Conservation (phyloP, 2,113 vertebrate species). For the Petaurus breviceps region DNA sequence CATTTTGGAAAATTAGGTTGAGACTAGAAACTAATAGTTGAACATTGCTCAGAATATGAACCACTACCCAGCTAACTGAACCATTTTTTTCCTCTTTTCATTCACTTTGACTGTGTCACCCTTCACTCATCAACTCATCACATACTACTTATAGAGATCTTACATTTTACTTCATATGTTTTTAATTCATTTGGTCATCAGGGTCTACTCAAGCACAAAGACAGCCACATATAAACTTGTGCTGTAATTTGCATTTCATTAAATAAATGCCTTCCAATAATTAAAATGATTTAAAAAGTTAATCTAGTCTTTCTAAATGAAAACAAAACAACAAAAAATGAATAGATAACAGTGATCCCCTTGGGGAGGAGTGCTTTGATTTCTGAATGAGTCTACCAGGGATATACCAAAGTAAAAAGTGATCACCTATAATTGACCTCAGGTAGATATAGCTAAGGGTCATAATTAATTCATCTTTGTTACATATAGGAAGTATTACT, state of each 20-base stretch:
- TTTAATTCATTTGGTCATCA: neutral
- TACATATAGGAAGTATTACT: neutral
- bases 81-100: neutral
- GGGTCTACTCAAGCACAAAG: no score
- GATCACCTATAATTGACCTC: neutral
- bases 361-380: neutral
- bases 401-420: neutral
- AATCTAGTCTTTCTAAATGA: neutral
- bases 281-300: neutral
- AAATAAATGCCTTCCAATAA: neutral
- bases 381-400: neutral
- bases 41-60: neutral
- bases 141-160: neutral
- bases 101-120: neutral
- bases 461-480: neutral
- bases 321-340: neutral
- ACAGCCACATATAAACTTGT: neutral
- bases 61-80: neutral
- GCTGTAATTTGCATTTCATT: neutral
- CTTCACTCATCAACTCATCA: neutral
- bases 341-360: neutral
- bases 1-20: neutral
- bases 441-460: neutral
- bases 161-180: neutral
- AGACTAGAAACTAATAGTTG: neutral